phyloP scores from a whole-genome alignment of 2,888 invertebrate species.

The Ennomos fuscantarius region DNA sequence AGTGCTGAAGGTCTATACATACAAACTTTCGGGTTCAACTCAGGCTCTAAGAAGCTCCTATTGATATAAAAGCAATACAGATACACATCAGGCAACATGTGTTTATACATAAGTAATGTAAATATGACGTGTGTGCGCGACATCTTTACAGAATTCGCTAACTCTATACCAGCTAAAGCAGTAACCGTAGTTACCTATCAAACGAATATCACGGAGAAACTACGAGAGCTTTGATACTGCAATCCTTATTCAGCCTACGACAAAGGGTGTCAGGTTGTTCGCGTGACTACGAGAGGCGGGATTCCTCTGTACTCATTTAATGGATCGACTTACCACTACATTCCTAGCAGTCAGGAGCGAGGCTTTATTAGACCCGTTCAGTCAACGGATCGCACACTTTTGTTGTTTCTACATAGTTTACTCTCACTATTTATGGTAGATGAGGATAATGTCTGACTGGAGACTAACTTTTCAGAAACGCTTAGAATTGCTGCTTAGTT shows the following conservation, averaged over 20 bases:
- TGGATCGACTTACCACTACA: constrained; percentile 73
- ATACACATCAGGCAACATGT: too few species aligned
- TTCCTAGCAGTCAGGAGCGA: constrained; percentile 62
- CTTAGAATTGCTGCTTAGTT: too few species aligned
- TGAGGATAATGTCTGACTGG: constrained; percentile 1
- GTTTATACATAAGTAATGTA: too few species aligned
- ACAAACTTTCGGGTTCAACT: not conserved
- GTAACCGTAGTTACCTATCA: too few species aligned
- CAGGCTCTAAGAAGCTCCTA: too few species aligned
- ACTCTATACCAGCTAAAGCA: too few species aligned
- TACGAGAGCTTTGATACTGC: constrained; percentile 13
- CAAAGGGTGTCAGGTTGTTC: constrained; percentile 66
- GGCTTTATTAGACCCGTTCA: constrained; percentile 62
- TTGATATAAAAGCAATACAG: too few species aligned
- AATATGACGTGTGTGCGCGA: too few species aligned
- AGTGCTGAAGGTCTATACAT: constrained; percentile 1
- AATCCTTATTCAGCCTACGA: constrained; percentile 7
- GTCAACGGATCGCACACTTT: constrained; percentile 46
- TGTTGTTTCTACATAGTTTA: constrained; percentile 35
- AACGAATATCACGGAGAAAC: too few species aligned
- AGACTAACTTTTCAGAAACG: too few species aligned
- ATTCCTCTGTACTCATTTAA: constrained; percentile 68
- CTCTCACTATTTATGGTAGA: constrained; percentile 35
- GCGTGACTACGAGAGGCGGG: constrained; percentile 71
- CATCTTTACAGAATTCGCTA: too few species aligned